Conservation (phyloP, 2,113 vertebrate species). For the Recurvirostra avosetta region DNA sequence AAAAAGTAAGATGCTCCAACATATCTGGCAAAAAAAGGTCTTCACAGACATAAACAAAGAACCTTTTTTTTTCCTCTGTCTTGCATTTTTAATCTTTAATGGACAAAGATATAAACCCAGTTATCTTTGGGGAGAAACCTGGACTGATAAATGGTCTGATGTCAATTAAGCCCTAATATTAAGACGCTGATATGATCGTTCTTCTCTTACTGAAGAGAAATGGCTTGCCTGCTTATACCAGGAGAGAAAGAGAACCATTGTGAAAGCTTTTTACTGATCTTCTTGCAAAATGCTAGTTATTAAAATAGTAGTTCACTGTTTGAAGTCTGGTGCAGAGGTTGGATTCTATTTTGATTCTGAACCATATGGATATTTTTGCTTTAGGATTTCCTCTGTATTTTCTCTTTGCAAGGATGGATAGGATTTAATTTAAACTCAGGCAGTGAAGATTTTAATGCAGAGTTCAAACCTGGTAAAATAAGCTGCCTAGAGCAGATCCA, state of each 20-base stretch:
- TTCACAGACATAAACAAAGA: neutral
- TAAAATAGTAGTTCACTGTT: neutral
- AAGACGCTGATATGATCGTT: neutral
- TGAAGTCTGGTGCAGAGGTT: neutral
- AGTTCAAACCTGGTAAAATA: neutral
- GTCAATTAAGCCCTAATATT: neutral
- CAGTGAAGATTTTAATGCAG: neutral
- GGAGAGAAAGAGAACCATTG: neutral
- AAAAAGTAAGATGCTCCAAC: slow-evolving; percentile 16
- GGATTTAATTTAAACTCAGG: slow-evolving; percentile 8
- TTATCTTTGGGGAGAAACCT: neutral
- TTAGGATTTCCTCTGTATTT: slow-evolving; percentile 5
- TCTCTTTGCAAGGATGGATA: neutral
- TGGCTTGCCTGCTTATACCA: neutral
- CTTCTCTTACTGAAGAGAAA: neutral
- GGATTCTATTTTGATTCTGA: neutral
- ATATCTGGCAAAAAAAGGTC: neutral
- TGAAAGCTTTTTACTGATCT: neutral
- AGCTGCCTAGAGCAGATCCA: neutral
- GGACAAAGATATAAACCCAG: neutral
- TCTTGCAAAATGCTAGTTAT: neutral
- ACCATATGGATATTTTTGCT: neutral
- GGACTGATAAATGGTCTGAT: neutral
- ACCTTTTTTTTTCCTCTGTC: neutral
- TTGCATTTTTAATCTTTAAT: neutral